Conservation (phyloP, 2,888 invertebrate species). For the Choreutis nemorana region DNA sequence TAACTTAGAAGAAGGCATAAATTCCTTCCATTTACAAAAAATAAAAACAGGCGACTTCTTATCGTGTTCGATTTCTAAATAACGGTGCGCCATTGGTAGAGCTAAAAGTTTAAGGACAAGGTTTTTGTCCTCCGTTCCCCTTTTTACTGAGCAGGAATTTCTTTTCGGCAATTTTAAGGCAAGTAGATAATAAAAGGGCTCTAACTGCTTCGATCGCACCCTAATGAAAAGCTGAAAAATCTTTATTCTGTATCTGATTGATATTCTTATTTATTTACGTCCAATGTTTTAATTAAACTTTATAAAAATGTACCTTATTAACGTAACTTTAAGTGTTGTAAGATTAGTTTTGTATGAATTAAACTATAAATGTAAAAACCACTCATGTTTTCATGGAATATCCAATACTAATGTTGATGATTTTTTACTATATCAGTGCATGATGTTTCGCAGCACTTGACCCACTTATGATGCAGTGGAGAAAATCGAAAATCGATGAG, state of each 20-base stretch:
- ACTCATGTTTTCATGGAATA: conserved; percentile 7
- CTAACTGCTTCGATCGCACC: conserved; percentile 60
- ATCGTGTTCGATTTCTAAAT: conserved; percentile 66
- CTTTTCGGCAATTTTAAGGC: conserved; percentile 64
- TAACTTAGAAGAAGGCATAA: conserved; percentile 56
- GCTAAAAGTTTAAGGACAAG: conserved; percentile 52
- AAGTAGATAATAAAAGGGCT: conserved; percentile 67
- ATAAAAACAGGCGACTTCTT: conserved; percentile 60
- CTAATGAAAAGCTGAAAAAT: conserved; percentile 62
- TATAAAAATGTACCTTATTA: too few relatives aligned
- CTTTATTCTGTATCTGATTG: conserved; percentile 18
- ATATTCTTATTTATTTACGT: too few relatives aligned
- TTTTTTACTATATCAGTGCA: conserved; percentile 1
- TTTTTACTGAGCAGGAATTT: conserved; percentile 55
- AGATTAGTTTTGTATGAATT: too few relatives aligned
- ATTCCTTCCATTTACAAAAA: conserved; percentile 59
- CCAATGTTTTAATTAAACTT: too few relatives aligned
- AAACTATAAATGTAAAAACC: too few relatives aligned
- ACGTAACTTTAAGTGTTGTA: too few relatives aligned
- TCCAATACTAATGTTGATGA: conserved; percentile 7
- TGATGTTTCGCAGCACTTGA: conserved; percentile 45
- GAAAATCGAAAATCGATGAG: conserved; percentile 64
- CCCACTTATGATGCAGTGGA: conserved; percentile 45
- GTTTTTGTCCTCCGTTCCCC: conserved; percentile 55
- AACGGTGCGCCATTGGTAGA: conserved; percentile 58